Evolutionary conservation across 2,797 vertebrate genomes (phyloP), one percentile per base, ranked within the genome.

Genomic region (Enteromius argenteus): DNA sequence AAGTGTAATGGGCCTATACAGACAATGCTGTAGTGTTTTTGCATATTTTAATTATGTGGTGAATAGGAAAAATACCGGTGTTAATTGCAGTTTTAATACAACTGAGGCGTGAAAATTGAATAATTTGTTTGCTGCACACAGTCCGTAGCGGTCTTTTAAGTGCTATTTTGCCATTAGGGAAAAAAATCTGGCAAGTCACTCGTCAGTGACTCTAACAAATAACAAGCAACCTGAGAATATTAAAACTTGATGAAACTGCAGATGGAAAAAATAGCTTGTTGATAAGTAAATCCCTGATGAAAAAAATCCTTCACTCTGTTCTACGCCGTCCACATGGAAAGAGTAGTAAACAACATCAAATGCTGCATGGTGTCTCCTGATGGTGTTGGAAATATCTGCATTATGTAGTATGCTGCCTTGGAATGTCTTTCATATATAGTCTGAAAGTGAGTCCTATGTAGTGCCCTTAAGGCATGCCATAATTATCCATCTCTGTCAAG

Each of bases 401-500:
- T 75, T 84, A 72, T 62, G 53, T 64, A 42, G 69, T 51, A 39
- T 3, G 17, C 37, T 73, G 21, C 30, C 51, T 68, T 81, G 39
- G 27, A 37, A 66, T 79, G 30, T 67, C 79, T 84, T 87, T 84
- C 67, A 84, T 78, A 84, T 80, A 30, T 44, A 60, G 72, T 66
- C 79, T 72, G 19, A 85, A 83, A 68, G 53, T 51, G 6, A 53
- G 64, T 84, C 67, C 60, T 68, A 72, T 79, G 21, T 80, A 39
- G 19, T 56, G 46, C 53, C 84, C 84, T 53, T 32, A 73, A 86
- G 85, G 81, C 64, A 80, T 68, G 53, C 68, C 74, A 84, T 88
- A 88, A 88, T 87, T 86, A 87, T 81, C 66, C 60, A 68, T 72
- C 71, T 82, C 74, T 68, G 67, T 67, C 49, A 9, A 85, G 62